Percentiles rank a stretch among this genome's conserved stretches.
Conservation (phyloP, 1,140 invertebrate genomes). For the Cherax destructor region DNA sequence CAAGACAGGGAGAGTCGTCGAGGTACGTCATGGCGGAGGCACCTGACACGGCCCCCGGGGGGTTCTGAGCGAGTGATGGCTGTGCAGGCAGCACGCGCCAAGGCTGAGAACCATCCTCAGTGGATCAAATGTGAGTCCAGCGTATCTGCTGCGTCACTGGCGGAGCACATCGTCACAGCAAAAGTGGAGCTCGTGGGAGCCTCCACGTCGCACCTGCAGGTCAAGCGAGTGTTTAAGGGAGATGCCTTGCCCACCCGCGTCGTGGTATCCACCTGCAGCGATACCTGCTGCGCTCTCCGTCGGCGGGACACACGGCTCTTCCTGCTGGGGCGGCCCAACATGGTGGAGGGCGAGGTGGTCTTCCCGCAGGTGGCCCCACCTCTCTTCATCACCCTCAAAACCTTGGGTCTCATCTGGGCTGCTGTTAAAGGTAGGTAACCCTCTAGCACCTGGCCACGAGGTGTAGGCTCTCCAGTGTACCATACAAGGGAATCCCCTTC, state of each 20-base stretch:
- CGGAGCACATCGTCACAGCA: constrained; percentile 41
- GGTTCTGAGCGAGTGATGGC: constrained; percentile 13
- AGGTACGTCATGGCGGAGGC: not conserved
- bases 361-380: constrained; percentile 52
- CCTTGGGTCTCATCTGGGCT: constrained; percentile 24
- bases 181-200: constrained; percentile 45
- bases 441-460: not conserved
- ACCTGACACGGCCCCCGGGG: constrained; percentile 3
- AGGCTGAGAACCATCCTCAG: not conserved
- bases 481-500: too few relatives aligned
- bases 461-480: not conserved
- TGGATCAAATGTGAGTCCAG: constrained; percentile 7
- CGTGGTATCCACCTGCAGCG: constrained; percentile 33
- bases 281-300: constrained; percentile 37
- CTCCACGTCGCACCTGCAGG: constrained; percentile 1
- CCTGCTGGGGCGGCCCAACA: constrained; percentile 41
- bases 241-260: constrained; percentile 7
- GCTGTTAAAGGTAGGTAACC: constrained; percentile 38
- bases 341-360: constrained; percentile 19
- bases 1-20: constrained; percentile 1
- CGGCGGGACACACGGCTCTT: constrained; percentile 43
- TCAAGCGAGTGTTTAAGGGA: constrained; percentile 41
- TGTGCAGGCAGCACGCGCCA: constrained; percentile 1
- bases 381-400: constrained; percentile 26
- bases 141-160: not conserved